Evolutionary conservation across 2,797 vertebrate genomes (phyloP), one percentile per base, ranked within the genome.

Genomic region (Sebastes itinus): DNA sequence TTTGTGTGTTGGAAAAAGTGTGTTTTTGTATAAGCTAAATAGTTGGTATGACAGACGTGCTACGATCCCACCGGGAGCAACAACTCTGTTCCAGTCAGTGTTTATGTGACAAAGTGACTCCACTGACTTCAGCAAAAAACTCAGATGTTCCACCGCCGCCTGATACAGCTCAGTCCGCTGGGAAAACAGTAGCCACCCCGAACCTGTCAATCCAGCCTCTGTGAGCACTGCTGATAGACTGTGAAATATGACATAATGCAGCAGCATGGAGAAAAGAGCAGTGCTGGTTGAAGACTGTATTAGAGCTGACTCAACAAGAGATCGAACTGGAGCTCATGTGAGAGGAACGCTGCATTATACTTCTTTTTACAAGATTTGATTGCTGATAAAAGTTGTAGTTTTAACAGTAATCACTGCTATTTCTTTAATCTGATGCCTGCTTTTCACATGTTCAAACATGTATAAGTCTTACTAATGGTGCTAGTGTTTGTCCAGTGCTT

Each of bases 61-160:
- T 28, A 2, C 2, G n/a, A 20, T 55, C 20, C 56, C 25, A 1
- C 20, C 14, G 56, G 71, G 63, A 59, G 56, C 56, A 56, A 25
- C 38, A 12, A 5, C 38, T 79, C 62, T 7, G 67, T 52, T 71
- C 16, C 52, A 38, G 56, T 32, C 54, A 6, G 25, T 49, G 62
- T 60, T 63, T 46, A 63, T 72, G 70, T 69, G 76, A 85, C 68
- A 66, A 30, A 61, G 18, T 20, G 42, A 65, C 76, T 63, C 71
- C 66, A 49, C 61, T 58, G 69, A 83, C 70, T 74, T 74, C 63
- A 71, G 65, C 61, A 49, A 76, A 70, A 70, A 70, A 73, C 62
- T 73, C 38, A 49, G 46, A 66, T 46, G 67, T 66, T 59, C 20
- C 65, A 32, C 66, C 14, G 56, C 46, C 56, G 58, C 32, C 23